A percentile compares a stretch with the other conserved stretches of the same genome.
phyloP scores from a whole-genome alignment of 1,140 invertebrate species.

The Drosophila erecta region DNA sequence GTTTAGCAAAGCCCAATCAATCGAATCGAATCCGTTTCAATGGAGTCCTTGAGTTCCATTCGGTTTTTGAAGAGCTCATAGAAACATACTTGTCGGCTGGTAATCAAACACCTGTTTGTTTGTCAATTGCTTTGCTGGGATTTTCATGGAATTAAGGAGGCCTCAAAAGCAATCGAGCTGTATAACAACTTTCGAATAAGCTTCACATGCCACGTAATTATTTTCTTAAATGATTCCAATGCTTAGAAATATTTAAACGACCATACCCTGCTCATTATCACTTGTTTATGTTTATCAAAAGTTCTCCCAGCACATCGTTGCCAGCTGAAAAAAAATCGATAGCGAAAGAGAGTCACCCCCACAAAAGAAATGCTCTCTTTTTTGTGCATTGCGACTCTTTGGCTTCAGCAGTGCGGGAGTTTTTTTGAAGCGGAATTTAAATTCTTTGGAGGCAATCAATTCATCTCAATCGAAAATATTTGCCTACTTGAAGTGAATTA shows the following conservation, averaged over 20 bases:
- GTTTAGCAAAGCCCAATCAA: not conserved
- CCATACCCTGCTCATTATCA: not conserved
- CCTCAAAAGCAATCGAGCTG: not conserved
- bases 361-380: conserved; percentile 7
- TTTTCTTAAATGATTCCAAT: no score
- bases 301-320: conserved; percentile 33
- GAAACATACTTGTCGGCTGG: conserved; percentile 1
- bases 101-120: conserved; percentile 60
- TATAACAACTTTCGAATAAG: no score
- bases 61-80: conserved; percentile 13
- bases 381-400: conserved; percentile 23
- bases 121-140: not conserved
- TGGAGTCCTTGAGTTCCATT: conserved; percentile 7
- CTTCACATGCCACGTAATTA: no score
- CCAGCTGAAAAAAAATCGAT: conserved; percentile 76
- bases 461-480: conserved; percentile 8
- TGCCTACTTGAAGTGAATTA: conserved; percentile 3
- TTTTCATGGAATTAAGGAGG: no score
- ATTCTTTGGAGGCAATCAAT: conserved; percentile 1
- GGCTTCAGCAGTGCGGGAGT: conserved; percentile 34
- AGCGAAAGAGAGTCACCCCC: conserved; percentile 24
- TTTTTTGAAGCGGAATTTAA: conserved; percentile 33
- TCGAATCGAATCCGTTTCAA: conserved; percentile 11
- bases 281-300: conserved; percentile 47
- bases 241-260: not conserved